Base-by-base conservation (phyloP, 2,797 vertebrate species). In the Gymnothorax reevesii region DNA sequence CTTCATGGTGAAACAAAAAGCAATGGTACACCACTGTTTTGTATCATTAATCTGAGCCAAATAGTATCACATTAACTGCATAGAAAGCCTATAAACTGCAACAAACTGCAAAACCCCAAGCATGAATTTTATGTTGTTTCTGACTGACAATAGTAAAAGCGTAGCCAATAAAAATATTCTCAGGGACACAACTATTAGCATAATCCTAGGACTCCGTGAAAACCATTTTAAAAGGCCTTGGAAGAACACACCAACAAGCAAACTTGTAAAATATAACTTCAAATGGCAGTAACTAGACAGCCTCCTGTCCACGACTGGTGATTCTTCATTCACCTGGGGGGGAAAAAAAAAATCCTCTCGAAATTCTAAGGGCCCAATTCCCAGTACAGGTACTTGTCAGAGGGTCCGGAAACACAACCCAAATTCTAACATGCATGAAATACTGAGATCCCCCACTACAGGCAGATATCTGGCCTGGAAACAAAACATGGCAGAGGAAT, bases 41-140 rank as follows among this genome's bases (percentile, higher is more conserved):
- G 52, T 25, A 55, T 22, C 75, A 80, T 20, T 54, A 80, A 25
- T n/a, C 22, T 80, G 77, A n/a, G 77, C 77, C 77, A 80, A 55
- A 80, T 55, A 10, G 52, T 22, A 77, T 77, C 73, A 77, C 49
- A 20, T 52, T 49, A 77, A 49, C 33, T 17, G 55, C 77, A 80
- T 8, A 80, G 52, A n/a, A 8, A 7, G 55, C 49, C 77, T 80
- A 52, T 80, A 80, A 80, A 80, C 77, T 80, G 20, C 55, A 80
- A 80, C 77, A 54, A 55, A 52, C 49, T 22, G 49, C 12, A n/a
- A 54, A 80, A 54, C 73, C 73, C 7, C 73, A 77, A 17, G 12
- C 33, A 49, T 77, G 73, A 17, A 52, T n/a, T 20, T 80, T 80
- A 80, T 55, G 77, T 54, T 54, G 20, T 80, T 80, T 54, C 25